Evolutionary conservation across 1,140 invertebrate species (phyloP), one percentile per base, ranked within the genome.

Genomic region (Rhopalosiphum maidis): DNA sequence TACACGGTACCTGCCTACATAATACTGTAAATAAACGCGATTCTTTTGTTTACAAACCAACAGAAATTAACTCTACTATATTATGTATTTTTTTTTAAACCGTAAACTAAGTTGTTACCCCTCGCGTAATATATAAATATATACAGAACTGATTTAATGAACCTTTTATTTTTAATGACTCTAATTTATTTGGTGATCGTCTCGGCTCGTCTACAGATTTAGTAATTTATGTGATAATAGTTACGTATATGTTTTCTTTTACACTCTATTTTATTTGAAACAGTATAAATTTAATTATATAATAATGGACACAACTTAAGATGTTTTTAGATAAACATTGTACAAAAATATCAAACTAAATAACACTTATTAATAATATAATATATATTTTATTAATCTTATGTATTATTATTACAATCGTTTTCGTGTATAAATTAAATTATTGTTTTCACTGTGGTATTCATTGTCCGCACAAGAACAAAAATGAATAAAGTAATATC

Each of bases 101-200:
- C 23, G 37, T 37, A 83, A 83, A 83, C 21, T 9, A 37, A 41
- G 41, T 25, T 25, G 22, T 86, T 25, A 43, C 41, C 25, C 83
- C 22, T 46, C 3, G 8, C 4, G 25, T 43, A 86, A 30, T 43
- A 86, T 86, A 86, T 18, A 51, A 2, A 41, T 41, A 41, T 51
- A 43, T 43, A 86, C 25, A 25, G 4, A 25, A 86, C 41, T 86
- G 83, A 86, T 86, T 86, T 86, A 86, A 86, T 25, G 85, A 86
- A 46, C 85, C 85, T 86, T 86, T 86, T 86, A 86, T 86, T 86
- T 85, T 86, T 86, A 86, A 86, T 30, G 43, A 86, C 43, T 43
- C 11, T n/a, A 46, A 86, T 86, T 86, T 86, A 86, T 86, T 86
- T n/a, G n/a, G 37, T 86, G 85, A 46, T 48, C 15, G 41, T 46